Conservation (phyloP, 2,797 vertebrate species). For the Megalops cyprinoides region DNA sequence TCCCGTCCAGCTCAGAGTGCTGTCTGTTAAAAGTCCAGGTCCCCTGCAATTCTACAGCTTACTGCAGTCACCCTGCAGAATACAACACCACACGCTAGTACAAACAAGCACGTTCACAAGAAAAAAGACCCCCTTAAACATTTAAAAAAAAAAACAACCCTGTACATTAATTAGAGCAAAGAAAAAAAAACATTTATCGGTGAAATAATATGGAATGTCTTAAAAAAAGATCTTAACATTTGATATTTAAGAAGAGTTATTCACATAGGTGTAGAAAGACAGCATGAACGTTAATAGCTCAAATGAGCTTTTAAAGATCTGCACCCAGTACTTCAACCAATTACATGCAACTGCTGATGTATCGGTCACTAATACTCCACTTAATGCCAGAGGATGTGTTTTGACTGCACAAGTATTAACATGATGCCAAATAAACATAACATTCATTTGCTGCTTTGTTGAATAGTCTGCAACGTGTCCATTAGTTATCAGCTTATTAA, state of each 20-base stretch:
- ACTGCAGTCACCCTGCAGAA: too few species aligned
- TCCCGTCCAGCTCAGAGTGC: too few species aligned
- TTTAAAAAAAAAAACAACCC: not conserved
- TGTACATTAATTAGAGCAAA: not conserved
- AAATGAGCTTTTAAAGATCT: not conserved
- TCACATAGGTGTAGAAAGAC: not conserved
- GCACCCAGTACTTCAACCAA: not conserved
- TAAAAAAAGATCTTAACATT: not conserved
- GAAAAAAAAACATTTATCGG: not conserved
- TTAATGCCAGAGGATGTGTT: not conserved
- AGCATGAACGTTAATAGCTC: not conserved
- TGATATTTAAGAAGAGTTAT: not conserved
- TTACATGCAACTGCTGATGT: not conserved
- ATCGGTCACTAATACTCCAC: not conserved
- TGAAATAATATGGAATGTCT: not conserved
- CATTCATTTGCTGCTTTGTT: not conserved
- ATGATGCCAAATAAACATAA: not conserved
- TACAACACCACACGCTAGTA: not conserved
- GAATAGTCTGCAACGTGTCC: not conserved
- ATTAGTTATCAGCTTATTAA: too few species aligned
- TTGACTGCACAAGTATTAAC: not conserved
- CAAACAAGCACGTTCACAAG: not conserved
- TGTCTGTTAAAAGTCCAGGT: too few species aligned
- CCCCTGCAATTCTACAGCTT: too few species aligned
- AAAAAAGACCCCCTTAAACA: not conserved